phyloP scores from a whole-genome alignment of 2,113 vertebrate species.

The Sclerurus mexicanus region DNA sequence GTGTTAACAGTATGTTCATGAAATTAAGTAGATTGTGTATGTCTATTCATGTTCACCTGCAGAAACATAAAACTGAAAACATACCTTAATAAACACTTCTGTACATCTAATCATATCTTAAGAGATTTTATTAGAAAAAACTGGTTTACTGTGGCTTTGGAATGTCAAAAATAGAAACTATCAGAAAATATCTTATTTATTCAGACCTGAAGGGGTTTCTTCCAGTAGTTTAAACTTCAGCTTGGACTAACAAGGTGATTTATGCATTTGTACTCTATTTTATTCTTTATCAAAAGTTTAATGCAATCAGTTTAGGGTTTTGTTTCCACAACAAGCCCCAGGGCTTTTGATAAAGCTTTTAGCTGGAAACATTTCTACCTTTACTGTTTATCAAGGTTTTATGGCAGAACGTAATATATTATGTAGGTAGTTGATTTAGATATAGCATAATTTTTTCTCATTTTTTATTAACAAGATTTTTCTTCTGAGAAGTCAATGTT shows the following conservation, averaged over 20 bases:
- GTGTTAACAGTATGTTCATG: neutral
- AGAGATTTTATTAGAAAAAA: neutral
- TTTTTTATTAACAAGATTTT: slow-evolving; percentile 26
- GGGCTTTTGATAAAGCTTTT: slow-evolving; percentile 47
- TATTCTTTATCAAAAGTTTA: slow-evolving; percentile 31
- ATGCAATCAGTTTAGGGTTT: slow-evolving; percentile 14
- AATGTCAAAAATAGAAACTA: neutral
- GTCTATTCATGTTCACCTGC: neutral
- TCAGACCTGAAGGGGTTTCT: slow-evolving; percentile 20
- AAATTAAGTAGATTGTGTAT: neutral
- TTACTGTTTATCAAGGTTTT: slow-evolving; percentile 29
- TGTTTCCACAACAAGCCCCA: neutral
- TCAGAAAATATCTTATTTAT: slow-evolving; percentile 9
- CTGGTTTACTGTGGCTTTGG: neutral
- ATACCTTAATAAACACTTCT: neutral
- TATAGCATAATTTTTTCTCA: slow-evolving; percentile 11
- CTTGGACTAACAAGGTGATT: slow-evolving; percentile 48
- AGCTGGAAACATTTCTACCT: slow-evolving; percentile 20
- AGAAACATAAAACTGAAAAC: neutral
- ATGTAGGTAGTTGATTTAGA: neutral
- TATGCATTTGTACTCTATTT: slow-evolving; percentile 24
- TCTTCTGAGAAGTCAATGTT: neutral
- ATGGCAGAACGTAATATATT: slow-evolving; percentile 15
- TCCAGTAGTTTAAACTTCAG: slow-evolving; percentile 1
- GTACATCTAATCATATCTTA: neutral